These are phyloP conservation scores for Copidosoma floridanum DNA, from an alignment of 1,140 invertebrate species.

Conservation along the genomic window DNA sequence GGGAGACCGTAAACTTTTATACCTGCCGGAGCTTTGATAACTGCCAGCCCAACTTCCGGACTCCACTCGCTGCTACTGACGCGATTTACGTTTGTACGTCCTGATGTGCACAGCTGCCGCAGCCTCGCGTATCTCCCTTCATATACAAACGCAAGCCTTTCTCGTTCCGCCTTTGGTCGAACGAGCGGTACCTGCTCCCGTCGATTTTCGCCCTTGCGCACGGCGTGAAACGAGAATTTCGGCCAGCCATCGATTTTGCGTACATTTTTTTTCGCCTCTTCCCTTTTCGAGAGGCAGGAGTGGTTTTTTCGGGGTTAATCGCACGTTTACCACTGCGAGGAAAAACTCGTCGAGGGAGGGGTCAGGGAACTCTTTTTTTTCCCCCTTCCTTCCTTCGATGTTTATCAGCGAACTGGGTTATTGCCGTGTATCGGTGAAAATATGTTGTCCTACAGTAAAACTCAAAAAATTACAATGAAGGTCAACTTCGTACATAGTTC, in stretches of 20 bases:
- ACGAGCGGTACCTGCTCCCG: background rate
- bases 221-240: conserved; percentile 18
- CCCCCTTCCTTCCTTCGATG: no score
- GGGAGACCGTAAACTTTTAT: conserved; percentile 49
- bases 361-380: no score
- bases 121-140: no score
- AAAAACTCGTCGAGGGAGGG: no score
- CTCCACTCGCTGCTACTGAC: conserved; percentile 27
- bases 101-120: no score
- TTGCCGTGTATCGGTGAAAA: no score
- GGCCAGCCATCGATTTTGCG: background rate
- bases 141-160: no score
- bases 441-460: no score
- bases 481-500: no score
- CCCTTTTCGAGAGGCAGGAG: background rate
- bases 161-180: conserved; percentile 9
- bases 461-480: no score
- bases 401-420: no score
- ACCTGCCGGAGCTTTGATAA: conserved; percentile 45
- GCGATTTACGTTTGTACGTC: background rate
- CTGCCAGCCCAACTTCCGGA: conserved; percentile 43
- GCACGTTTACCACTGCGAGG: background rate
- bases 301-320: background rate
- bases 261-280: background rate
- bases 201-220: conserved; percentile 9